phyloP scores from a whole-genome alignment of 2,797 vertebrate species.

The Dendrocincla tyrannina region DNA sequence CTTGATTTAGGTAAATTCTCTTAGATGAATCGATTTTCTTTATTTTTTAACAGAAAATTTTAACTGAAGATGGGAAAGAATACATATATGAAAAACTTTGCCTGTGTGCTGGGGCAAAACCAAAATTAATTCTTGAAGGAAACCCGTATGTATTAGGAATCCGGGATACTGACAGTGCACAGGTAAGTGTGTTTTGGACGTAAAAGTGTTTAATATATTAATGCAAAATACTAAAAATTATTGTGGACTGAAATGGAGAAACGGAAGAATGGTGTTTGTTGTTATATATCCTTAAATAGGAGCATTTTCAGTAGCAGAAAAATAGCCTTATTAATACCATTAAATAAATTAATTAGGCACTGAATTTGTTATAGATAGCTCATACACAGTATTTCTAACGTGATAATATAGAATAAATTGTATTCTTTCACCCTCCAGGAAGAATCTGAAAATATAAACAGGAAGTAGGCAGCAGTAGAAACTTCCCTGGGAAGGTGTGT shows the following conservation, averaged over 20 bases:
- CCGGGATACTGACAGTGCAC: slow-evolving; percentile 93
- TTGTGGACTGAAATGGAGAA: background rate
- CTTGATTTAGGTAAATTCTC: background rate
- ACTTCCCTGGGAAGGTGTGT: background rate
- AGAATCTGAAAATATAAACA: background rate
- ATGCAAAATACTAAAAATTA: background rate
- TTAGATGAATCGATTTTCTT: background rate
- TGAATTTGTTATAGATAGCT: background rate
- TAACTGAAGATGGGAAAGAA: slow-evolving; percentile 81
- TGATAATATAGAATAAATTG: background rate
- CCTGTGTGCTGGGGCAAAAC: slow-evolving; percentile 89
- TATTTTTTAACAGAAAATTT: slow-evolving; percentile 77
- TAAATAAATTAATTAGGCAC: background rate
- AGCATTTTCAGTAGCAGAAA: background rate
- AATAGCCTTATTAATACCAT: background rate
- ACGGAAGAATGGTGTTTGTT: background rate
- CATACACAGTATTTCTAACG: background rate
- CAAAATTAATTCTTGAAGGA: slow-evolving; percentile 85
- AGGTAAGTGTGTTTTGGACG: slow-evolving; percentile 77
- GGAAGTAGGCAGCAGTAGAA: background rate
- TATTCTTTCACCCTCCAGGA: background rate
- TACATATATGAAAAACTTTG: slow-evolving; percentile 88
- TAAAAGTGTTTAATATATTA: background rate
- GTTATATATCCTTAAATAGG: background rate
- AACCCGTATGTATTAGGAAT: slow-evolving; percentile 90